Percentiles rank a stretch among this genome's conserved stretches.
Evolutionary conservation across 2,797 vertebrate species (phyloP).

Genomic region (Philypnodon macrostomus): DNA sequence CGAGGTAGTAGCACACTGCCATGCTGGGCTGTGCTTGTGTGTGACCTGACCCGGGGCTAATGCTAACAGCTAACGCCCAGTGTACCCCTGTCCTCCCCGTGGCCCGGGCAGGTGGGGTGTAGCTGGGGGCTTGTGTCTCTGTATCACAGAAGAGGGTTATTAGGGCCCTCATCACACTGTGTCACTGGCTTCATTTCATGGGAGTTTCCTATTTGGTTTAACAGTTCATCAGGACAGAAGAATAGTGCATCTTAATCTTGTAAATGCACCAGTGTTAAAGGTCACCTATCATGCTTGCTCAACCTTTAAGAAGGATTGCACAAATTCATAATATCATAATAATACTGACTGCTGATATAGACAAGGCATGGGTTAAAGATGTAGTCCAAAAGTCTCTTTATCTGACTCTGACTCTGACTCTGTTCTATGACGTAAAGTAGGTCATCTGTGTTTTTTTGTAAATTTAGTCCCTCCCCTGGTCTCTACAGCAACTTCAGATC

Average conservation of each 20-base stretch:
- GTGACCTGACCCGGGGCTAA: conserved; percentile 49
- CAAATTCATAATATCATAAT: too few relatives aligned
- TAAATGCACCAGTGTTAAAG: background rate
- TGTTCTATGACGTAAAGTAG: too few relatives aligned
- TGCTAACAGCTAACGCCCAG: conserved; percentile 39
- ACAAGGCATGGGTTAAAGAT: too few relatives aligned
- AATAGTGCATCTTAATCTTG: background rate
- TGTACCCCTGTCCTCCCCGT: conserved; percentile 23
- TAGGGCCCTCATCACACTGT: background rate
- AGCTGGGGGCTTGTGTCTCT: conserved; percentile 44
- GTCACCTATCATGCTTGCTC: background rate
- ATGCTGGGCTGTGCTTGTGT: conserved; percentile 75
- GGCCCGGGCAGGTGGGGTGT: conserved; percentile 51
- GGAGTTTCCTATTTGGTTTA: background rate
- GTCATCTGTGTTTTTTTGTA: too few relatives aligned
- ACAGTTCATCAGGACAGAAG: background rate
- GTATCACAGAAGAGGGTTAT: too few relatives aligned
- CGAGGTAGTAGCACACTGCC: conserved; percentile 86
- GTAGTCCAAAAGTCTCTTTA: too few relatives aligned
- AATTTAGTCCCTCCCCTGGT: too few relatives aligned
- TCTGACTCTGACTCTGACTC: too few relatives aligned
- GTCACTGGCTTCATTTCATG: conserved; percentile 1
- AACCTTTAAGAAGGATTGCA: too few relatives aligned
- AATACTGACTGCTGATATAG: too few relatives aligned
- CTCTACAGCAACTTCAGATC: too few relatives aligned